phyloP scores from a whole-genome alignment of 2,797 vertebrate species.

The Nyctalus aviator region DNA sequence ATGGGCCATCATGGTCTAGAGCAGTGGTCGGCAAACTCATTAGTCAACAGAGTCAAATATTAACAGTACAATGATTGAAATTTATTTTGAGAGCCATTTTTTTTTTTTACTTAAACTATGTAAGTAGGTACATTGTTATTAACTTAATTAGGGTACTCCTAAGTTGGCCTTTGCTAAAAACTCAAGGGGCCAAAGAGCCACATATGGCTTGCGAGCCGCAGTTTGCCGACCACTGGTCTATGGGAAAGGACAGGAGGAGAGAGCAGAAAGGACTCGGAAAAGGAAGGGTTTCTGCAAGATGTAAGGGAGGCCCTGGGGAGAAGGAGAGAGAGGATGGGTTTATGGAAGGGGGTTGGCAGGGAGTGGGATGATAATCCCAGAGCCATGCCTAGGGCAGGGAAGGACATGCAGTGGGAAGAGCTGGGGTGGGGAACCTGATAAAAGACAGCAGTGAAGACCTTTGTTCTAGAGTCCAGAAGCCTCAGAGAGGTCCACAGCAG shows the following conservation, averaged over 20 bases:
- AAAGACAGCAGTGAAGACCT: not conserved
- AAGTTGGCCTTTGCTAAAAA: too few relatives aligned
- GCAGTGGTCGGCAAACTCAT: too few relatives aligned
- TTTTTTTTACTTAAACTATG: too few relatives aligned
- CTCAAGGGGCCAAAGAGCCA: too few relatives aligned
- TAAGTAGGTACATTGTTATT: too few relatives aligned
- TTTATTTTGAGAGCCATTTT: too few relatives aligned
- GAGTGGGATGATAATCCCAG: not conserved
- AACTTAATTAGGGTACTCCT: too few relatives aligned
- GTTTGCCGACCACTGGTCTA: too few relatives aligned
- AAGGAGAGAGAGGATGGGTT: not conserved
- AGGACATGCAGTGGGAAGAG: not conserved
- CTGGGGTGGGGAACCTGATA: too few relatives aligned
- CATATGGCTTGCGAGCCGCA: too few relatives aligned
- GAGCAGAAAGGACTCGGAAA: not conserved
- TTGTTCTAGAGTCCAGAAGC: not conserved
- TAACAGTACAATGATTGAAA: too few relatives aligned
- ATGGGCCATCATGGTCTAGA: not conserved
- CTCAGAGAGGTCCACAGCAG: not conserved
- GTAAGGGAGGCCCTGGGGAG: not conserved
- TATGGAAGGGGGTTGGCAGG: not conserved
- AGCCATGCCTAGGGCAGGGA: not conserved
- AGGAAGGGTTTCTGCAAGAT: not conserved
- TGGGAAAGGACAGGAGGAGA: not conserved
- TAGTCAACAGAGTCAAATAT: too few relatives aligned